Base-by-base conservation (phyloP, 2,797 vertebrate genomes). In the Dromococcyx pavoninus region DNA sequence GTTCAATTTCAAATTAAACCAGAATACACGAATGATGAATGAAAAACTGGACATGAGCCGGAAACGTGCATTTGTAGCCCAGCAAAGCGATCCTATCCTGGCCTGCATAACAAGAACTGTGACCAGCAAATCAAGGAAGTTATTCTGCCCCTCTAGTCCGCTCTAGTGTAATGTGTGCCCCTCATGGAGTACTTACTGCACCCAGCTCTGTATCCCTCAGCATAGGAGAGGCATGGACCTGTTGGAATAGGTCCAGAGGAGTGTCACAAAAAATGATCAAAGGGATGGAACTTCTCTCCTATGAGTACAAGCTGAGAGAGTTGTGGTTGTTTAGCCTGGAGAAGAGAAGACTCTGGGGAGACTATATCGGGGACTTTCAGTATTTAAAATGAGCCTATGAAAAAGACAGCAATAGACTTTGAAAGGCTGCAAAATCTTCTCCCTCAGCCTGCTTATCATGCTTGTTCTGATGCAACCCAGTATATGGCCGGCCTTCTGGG, bases 41-140 rank as follows among this genome's bases (percentile, higher is more conserved):
- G 28, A 73, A 83, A 73, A 46, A 7, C 18, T 41, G 33, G 11
- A 69, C 24, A 9, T 18, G 6, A 51, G 35, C 33, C 7, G 3
- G 28, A 16, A 9, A 23, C 24, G 3, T 27, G 35, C 1, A 1
- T 7, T 65, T 2, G 0, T 22, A 62, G 22, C 39, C 15, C 37
- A 51, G 35, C 51, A 51, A 9, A 27, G 13, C 46, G 61, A 17
- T 13, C 0, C 1, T 19, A 43, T 24, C 35, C 35, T 60, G 57
- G 57, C 32, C n/a, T 58, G 33, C 57, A 58, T 35, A 13, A 58
- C 35, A 35, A 35, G n/a, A 58, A 58, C 9, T 15, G n/a, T 16
- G n/a, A 21, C 22, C 14, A 16, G 19, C n/a, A 58, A n/a, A 22
- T 35, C 9, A 9, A 58, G 22, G n/a, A 58, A 9, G 57, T 58